phyloP scores from a whole-genome alignment of 37 sponge, comb jelly and placozoan species.

The Hormiphora californensis region DNA sequence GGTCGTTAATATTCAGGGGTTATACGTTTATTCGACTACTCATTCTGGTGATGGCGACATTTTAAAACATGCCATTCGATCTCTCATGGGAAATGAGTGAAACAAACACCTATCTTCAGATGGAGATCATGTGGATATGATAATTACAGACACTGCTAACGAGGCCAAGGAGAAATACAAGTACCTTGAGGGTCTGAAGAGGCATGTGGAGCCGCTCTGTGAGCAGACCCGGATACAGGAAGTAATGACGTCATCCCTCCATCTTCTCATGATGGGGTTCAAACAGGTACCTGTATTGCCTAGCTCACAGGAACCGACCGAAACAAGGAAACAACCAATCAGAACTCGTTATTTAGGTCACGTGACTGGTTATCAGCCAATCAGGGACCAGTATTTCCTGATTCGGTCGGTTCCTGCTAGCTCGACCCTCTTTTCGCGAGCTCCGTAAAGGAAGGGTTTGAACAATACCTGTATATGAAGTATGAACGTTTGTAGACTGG shows the following conservation, averaged over 20 bases:
- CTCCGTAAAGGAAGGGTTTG: too few relatives aligned
- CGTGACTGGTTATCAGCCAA: too few relatives aligned
- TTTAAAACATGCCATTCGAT: background rate
- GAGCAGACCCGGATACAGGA: constrained; percentile 32
- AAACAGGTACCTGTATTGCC: too few relatives aligned
- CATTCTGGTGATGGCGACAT: background rate
- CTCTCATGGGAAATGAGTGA: background rate
- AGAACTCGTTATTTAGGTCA: too few relatives aligned
- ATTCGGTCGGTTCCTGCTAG: too few relatives aligned
- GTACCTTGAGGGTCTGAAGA: constrained; percentile 66
- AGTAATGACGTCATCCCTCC: constrained; percentile 31
- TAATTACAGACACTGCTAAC: constrained; percentile 76
- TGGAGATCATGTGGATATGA: background rate
- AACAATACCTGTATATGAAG: too few relatives aligned
- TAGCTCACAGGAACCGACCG: too few relatives aligned
- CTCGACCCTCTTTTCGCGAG: too few relatives aligned
- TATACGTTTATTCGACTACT: background rate
- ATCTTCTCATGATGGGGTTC: constrained; percentile 52
- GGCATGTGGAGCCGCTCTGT: constrained; percentile 67
- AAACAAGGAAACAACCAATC: too few relatives aligned
- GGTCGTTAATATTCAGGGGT: too few relatives aligned
- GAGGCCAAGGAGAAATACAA: constrained; percentile 72
- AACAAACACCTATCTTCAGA: background rate
- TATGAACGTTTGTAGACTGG: too few relatives aligned
- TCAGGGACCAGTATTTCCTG: too few relatives aligned